Evolutionary conservation across 2,797 vertebrate species (phyloP), one percentile per base, ranked within the genome.

Genomic region (Neopelma chrysocephalum): DNA sequence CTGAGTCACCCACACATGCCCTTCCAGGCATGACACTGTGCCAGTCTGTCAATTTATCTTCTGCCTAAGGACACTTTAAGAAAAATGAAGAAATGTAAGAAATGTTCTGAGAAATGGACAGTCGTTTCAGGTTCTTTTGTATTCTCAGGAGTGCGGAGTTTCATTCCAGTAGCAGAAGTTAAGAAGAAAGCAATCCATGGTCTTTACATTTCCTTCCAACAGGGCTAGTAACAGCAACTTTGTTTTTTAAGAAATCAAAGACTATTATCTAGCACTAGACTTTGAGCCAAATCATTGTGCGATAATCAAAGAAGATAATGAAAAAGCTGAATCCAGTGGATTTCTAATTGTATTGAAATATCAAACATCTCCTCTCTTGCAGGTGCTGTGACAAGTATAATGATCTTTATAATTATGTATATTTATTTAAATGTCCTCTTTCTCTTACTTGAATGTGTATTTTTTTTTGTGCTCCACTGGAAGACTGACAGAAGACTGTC

Each of bases 181-280:
- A 57, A 85, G 34, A 68, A 69, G 81, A 94, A 93, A 93, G 51
- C 15, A 78, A 54, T 48, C 69, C 16, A n/a, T 0, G 94, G 90
- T 96, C 90, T 90, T 85, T 71, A 92, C 95, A 97, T 96, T 97
- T 95, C 94, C 60, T 93, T 92, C 10, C 70, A 57, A 51, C 6
- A 32, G 66, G 72, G 84, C 38, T 40, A 78, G 58, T 77, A 79
- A 66, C 11, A 61, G 23, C 31, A 70, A 9, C 19, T 77, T 82
- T 51, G 18, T 42, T 70, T 58, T 93, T 86, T 54, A 83, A 79
- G 80, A 94, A 83, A 48, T 23, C 26, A 68, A 68, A 34, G 36
- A 34, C 32, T 68, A 58, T 93, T 72, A 62, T 32, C 42, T 58
- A 70, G 31, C 42, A 34, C 45, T 80, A 86, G 70, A 84, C 22